Base-by-base conservation (phyloP, 2,888 invertebrate species). In the Noctua comes region DNA sequence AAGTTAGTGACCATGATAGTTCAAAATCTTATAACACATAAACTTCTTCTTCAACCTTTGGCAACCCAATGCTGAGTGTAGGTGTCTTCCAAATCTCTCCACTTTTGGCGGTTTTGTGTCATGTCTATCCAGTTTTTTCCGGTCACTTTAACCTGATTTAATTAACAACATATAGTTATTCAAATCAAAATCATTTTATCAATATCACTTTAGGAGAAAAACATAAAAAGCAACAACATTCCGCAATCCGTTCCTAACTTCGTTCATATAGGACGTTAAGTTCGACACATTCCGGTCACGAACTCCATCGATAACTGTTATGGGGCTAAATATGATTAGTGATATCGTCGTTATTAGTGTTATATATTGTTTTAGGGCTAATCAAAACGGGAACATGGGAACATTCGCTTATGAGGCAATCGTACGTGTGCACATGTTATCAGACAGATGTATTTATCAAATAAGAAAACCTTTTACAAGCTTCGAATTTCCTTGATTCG, bases 301-400 rank as follows among this genome's bases (percentile, higher is more conserved):
- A 64, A 54, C 54, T 46, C 65, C 65, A 79, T 77, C 65, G 73
- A 77, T 83, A 68, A 77, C 74, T 71, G 43, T 68, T 79, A 64
- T 71, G 24, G 24, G 57, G 27, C 31, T 40, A 24, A 27, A 40
- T 70, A 71, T 64, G 69, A 76, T 82, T 48, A 83, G 46, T 46
- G 11, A 21, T 70, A 48, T 36, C 73, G 43, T 59, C 40, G 18
- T 59, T 73, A 73, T 62, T 54, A 72, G 16, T 73, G 40, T 46
- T 65, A 73, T 69, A 51, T 62, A 57, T 65, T 70, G 21, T 46
- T n/a, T 21, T 43, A 68, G 43, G 21, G 43, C 24, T 51, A 70
- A 82, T 54, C 43, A 31, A n/a, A 68, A 59, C 5, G 2, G 13
- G 66, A 36, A 40, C 21, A 36, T n/a, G 36, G 59, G 40, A 40